Evolutionary conservation across 2,888 invertebrate genomes (phyloP).

Genomic region (Chrysolina oricalcia): DNA sequence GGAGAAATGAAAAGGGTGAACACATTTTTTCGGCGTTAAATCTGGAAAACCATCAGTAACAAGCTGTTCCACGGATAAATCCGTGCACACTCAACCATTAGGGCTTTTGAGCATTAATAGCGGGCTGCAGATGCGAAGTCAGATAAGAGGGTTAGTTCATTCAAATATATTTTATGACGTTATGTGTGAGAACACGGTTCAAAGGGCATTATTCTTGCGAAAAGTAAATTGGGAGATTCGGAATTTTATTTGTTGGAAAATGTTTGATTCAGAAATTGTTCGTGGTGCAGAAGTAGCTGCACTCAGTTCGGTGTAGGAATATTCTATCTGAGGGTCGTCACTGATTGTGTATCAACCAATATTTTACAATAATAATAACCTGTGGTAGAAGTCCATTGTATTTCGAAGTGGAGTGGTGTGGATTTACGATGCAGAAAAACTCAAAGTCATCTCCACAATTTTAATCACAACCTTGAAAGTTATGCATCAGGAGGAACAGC

Average conservation of each 20-base stretch:
- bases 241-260: slow-evolving; percentile 19
- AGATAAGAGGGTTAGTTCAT: slow-evolving; percentile 26
- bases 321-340: too few species aligned
- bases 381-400: too few species aligned
- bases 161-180: slow-evolving; percentile 30
- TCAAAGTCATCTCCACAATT: too few species aligned
- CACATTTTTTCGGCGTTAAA: slow-evolving; percentile 19
- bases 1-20: slow-evolving; percentile 9
- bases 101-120: slow-evolving; percentile 30
- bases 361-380: too few species aligned
- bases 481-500: too few species aligned
- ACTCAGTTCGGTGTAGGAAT: too few species aligned
- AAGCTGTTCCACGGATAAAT: slow-evolving; percentile 28
- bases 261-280: background rate
- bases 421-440: too few species aligned
- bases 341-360: too few species aligned
- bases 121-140: slow-evolving; percentile 32
- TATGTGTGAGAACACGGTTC: slow-evolving; percentile 23
- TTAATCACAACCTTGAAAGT: too few species aligned
- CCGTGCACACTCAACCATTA: slow-evolving; percentile 19
- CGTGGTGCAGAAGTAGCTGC: background rate
- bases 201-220: slow-evolving; percentile 21
- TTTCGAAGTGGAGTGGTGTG: too few species aligned
- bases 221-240: background rate
- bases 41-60: slow-evolving; percentile 24